These are phyloP conservation scores for Molanna angustata DNA, from an alignment of 2,888 invertebrate genomes.

Conservation along the genomic window DNA sequence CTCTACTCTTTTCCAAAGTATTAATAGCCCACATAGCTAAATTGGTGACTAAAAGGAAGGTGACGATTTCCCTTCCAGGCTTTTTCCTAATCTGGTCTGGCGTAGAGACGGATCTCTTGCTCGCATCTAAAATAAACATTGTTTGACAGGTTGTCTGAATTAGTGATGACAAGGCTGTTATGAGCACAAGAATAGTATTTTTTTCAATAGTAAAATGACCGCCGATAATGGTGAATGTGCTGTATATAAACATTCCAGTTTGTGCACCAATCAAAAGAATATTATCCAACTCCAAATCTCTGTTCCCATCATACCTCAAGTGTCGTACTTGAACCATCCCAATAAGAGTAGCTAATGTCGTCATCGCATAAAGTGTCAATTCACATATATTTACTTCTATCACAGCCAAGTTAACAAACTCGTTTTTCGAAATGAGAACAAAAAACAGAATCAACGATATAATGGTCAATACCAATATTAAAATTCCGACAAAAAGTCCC, in stretches of 20 bases:
- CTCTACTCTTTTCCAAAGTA: constrained; percentile 85
- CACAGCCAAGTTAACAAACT: constrained; percentile 78
- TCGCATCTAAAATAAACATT: constrained; percentile 88
- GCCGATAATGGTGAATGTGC: constrained; percentile 90
- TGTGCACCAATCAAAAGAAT: constrained; percentile 90
- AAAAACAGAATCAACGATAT: constrained; percentile 90
- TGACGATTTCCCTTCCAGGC: constrained; percentile 91
- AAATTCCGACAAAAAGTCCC: constrained; percentile 86
- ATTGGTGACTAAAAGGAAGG: constrained; percentile 86
- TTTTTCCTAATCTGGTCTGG: constrained; percentile 81
- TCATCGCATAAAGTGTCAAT: constrained; percentile 79
- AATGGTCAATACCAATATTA: constrained; percentile 84
- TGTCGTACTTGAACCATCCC: constrained; percentile 87
- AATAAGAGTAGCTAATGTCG: constrained; percentile 79
- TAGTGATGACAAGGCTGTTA: constrained; percentile 81
- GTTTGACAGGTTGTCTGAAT: constrained; percentile 89
- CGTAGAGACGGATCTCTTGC: constrained; percentile 77
- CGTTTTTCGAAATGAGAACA: constrained; percentile 77
- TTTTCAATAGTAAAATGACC: constrained; percentile 83
- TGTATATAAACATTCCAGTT: constrained; percentile 91
- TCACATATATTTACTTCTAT: constrained; percentile 90
- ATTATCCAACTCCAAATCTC: constrained; percentile 84
- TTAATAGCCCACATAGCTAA: constrained; percentile 94
- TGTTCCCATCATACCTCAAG: constrained; percentile 77
- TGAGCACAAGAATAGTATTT: constrained; percentile 75